Conservation (phyloP, 2,113 vertebrate species). For the Synchiropus splendidus region DNA sequence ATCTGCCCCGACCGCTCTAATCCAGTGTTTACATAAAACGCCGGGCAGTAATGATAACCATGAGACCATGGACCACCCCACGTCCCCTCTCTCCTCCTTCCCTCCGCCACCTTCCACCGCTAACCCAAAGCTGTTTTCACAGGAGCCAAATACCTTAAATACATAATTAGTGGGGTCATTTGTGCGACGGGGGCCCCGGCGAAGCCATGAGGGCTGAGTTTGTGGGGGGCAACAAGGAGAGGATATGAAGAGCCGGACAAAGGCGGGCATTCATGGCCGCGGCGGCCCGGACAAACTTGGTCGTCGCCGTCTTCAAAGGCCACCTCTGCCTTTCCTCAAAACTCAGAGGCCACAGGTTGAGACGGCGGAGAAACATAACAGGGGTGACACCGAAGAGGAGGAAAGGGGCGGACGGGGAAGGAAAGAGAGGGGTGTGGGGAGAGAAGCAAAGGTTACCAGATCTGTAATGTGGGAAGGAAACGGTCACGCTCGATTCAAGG, state of each 20-base stretch:
- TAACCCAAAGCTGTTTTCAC: constrained; percentile 65
- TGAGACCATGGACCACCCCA: constrained; percentile 54
- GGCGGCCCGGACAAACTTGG: constrained; percentile 48
- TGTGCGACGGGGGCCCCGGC: constrained; percentile 39
- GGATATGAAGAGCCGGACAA: constrained; percentile 53
- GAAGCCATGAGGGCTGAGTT: constrained; percentile 39
- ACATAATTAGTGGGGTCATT: constrained; percentile 68
- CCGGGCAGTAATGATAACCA: constrained; percentile 60
- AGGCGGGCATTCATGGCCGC: constrained; percentile 59
- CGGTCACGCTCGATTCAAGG: constrained; percentile 16
- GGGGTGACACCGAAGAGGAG: constrained; percentile 21
- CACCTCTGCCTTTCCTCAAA: constrained; percentile 64
- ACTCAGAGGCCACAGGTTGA: constrained; percentile 52
- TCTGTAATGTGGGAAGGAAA: constrained; percentile 42
- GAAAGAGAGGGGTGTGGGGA: constrained; percentile 17
- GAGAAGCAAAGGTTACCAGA: constrained; percentile 43
- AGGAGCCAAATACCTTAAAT: constrained; percentile 68
- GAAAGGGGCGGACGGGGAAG: constrained; percentile 20
- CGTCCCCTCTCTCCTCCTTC: constrained; percentile 16
- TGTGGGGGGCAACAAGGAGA: constrained; percentile 23
- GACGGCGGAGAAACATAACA: constrained; percentile 47
- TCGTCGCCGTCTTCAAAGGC: constrained; percentile 60
- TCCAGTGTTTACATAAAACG: constrained; percentile 62
- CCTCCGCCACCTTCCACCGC: constrained; percentile 32
- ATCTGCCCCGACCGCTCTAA: constrained; percentile 51